Percentiles rank a stretch among this genome's conserved stretches.
Conservation (phyloP, 2,888 invertebrate species). For the Escarpia spicata region DNA sequence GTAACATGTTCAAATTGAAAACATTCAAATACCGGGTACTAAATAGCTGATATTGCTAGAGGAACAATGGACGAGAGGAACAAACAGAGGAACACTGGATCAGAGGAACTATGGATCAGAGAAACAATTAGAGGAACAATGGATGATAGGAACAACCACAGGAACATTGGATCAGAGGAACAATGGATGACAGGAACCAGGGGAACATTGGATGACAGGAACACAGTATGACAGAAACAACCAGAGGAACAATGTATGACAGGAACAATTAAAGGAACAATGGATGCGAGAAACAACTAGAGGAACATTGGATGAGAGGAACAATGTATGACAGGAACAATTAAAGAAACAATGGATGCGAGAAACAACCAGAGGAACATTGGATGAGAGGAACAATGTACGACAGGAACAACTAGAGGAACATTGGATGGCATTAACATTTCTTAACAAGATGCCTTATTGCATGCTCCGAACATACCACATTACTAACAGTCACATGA, state of each 20-base stretch:
- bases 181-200: not conserved
- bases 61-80: not conserved
- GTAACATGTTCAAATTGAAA: too few species aligned
- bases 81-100: not conserved
- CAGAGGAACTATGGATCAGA: not conserved
- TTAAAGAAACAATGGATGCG: not conserved
- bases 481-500: too few species aligned
- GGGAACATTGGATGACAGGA: not conserved
- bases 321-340: not conserved
- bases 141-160: not conserved
- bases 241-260: not conserved
- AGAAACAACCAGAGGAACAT: not conserved
- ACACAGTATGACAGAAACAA: not conserved
- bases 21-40: too few species aligned
- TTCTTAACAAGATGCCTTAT: too few species aligned
- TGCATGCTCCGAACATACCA: too few species aligned
- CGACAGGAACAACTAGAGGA: not conserved
- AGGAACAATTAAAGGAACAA: not conserved
- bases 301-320: not conserved
- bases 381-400: not conserved
- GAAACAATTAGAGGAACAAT: not conserved
- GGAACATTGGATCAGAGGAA: not conserved
- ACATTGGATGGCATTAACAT: not conserved
- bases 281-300: not conserved
- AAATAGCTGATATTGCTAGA: not conserved